phyloP scores from a whole-genome alignment of 1,140 invertebrate genomes.

The Drosophila sturtevanti region DNA sequence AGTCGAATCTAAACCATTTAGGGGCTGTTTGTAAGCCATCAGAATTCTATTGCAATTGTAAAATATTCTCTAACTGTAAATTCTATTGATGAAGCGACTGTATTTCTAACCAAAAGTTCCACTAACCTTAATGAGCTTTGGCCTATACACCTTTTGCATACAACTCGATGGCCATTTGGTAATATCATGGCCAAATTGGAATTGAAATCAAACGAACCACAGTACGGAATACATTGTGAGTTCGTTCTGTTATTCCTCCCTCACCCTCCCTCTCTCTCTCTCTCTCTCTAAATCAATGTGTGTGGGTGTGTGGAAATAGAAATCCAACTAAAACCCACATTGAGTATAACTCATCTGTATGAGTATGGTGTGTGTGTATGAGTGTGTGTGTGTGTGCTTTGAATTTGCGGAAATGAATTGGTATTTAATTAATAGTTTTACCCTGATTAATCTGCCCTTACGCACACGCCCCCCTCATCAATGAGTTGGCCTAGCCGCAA shows the following conservation, averaged over 20 bases:
- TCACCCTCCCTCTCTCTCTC: not conserved
- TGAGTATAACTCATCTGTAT: constrained; percentile 38
- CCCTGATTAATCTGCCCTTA: constrained; percentile 81
- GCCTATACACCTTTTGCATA: not conserved
- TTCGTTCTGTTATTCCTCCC: not conserved
- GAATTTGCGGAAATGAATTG: constrained; percentile 82
- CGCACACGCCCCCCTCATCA: constrained; percentile 48
- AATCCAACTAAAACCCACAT: constrained; percentile 48
- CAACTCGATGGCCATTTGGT: constrained; percentile 3
- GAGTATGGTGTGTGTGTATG: constrained; percentile 15
- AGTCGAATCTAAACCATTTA: not conserved
- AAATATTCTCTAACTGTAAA: not conserved
- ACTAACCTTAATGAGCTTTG: not conserved
- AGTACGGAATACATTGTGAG: constrained; percentile 5
- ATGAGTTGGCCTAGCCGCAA: constrained; percentile 40
- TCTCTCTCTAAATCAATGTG: constrained; percentile 11
- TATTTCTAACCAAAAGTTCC: not conserved
- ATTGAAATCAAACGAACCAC: constrained; percentile 65
- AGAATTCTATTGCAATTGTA: not conserved
- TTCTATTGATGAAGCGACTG: constrained; percentile 1
- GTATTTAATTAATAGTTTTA: constrained; percentile 83
- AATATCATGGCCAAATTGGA: constrained; percentile 27
- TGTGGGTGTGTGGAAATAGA: constrained; percentile 39
- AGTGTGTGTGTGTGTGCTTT: constrained; percentile 58
- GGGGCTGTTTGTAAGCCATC: not conserved